Percentiles rank a stretch among this genome's conserved stretches.
Conservation (phyloP, 2,797 vertebrate species). For the Phoebastria nigripes region DNA sequence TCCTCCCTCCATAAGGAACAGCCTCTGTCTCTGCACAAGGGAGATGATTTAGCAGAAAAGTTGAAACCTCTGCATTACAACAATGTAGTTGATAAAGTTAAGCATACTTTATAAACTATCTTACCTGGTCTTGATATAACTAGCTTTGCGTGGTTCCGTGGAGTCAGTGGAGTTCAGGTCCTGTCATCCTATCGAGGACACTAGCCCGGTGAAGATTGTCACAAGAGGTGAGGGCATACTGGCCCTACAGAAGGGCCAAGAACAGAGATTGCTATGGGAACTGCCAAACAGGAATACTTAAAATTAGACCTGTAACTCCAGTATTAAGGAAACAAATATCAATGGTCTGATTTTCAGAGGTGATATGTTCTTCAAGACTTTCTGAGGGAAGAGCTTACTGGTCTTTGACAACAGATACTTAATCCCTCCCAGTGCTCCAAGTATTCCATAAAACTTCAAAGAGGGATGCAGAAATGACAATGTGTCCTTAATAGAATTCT, state of each 20-base stretch:
- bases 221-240: not conserved
- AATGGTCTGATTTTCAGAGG: not conserved
- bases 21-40: not conserved
- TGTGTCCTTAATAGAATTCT: not conserved
- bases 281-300: not conserved
- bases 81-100: not conserved
- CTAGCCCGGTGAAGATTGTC: not conserved
- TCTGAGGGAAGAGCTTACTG: not conserved
- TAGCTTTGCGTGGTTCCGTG: fast-evolving
- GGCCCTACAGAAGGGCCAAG: not conserved
- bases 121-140: not conserved
- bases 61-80: not conserved
- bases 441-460: not conserved
- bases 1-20: not conserved
- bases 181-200: no score
- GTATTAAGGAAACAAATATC: not conserved
- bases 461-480: not conserved
- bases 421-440: not conserved
- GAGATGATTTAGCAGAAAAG: not conserved
- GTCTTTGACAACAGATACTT: not conserved
- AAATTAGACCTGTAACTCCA: not conserved
- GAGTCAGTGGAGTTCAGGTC: not conserved
- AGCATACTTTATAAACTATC: not conserved
- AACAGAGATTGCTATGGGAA: not conserved
- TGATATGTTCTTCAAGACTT: not conserved